Base-by-base conservation (phyloP, 2,797 vertebrate species). In the Sebastiscus tertius region DNA sequence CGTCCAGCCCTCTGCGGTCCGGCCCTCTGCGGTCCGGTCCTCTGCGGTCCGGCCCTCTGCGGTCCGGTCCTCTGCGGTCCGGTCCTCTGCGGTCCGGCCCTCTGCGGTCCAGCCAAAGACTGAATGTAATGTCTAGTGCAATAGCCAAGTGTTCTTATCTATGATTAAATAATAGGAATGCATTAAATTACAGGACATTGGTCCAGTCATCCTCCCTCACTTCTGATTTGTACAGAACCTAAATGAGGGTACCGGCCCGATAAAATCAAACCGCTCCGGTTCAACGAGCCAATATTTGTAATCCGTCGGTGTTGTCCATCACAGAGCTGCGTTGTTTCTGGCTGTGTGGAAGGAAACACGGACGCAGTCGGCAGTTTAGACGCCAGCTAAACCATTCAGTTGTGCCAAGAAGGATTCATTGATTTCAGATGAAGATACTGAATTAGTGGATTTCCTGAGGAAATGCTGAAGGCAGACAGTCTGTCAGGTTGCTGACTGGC, bases 321-420 rank as follows among this genome's bases (percentile, higher is more conserved):
- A 69, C 46, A 16, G 20, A 13, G 62, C 62, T 65, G 66, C 68
- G 81, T 85, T 88, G 82, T 75, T 75, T 81, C 82, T 79, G 67
- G 66, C 76, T 31, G 22, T 26, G 46, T 49, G 42, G 59, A 79
- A 56, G 71, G 34, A 81, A 88, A 69, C 39, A 81, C 67, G 59
- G 66, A 81, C n/a, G n/a, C 20, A 1, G 72, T 66, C 55, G 77
- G 72, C 74, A 27, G 69, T 85, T 86, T 61, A 49, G 52, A 87
- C 72, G 74, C 69, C 81, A 88, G 31, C 58, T 76, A 70, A 75
- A 56, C 5, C 46, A 24, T 60, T 85, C 1, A 31, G 29, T 13
- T 42, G 13, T 76, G 77, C 83, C 70, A 84, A 67, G 42, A 78
- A 75, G 34, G 72, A 88, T 81, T 83, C 62, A 84, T 86, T 78